A percentile compares a stretch with the other conserved stretches of the same genome.
phyloP scores from a whole-genome alignment of 2,888 invertebrate species.

The Pterostichus niger region DNA sequence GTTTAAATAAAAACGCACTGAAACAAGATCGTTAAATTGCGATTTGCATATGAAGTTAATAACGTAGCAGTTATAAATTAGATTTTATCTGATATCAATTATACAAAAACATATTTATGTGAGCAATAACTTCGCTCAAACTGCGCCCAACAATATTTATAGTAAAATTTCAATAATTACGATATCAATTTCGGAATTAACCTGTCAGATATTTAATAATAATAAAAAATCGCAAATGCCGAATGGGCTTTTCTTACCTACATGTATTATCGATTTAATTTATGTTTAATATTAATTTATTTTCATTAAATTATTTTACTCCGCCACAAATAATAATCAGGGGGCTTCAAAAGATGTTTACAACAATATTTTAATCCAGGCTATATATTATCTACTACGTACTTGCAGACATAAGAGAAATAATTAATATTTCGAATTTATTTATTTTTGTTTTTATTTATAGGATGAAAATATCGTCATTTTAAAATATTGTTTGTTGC shows the following conservation, averaged over 20 bases:
- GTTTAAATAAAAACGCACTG: conserved; percentile 55
- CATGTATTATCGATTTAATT: conserved; percentile 5
- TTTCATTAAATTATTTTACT: conserved; percentile 24
- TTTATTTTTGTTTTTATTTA: too few relatives aligned
- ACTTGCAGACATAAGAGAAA: too few relatives aligned
- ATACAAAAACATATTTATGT: conserved; percentile 63
- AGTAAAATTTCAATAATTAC: conserved; percentile 63
- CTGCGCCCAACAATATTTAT: conserved; percentile 53
- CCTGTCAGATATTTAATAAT: conserved; percentile 60
- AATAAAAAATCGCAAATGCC: conserved; percentile 24
- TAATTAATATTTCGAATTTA: too few relatives aligned
- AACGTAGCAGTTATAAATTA: conserved; percentile 59
- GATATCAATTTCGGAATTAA: conserved; percentile 65
- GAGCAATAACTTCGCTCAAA: conserved; percentile 54
- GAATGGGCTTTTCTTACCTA: neutral
- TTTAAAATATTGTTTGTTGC: too few relatives aligned
- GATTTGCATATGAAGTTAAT: conserved; percentile 65
- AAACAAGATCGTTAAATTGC: conserved; percentile 62
- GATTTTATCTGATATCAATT: conserved; percentile 67
- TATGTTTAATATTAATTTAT: conserved; percentile 36
- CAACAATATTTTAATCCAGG: conserved; percentile 21
- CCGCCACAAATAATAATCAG: conserved; percentile 41
- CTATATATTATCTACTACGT: neutral
- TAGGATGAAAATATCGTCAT: too few relatives aligned
- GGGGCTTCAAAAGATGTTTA: conserved; percentile 3